phyloP scores from a whole-genome alignment of 2,797 vertebrate species.

The Pangasius larnaudii region DNA sequence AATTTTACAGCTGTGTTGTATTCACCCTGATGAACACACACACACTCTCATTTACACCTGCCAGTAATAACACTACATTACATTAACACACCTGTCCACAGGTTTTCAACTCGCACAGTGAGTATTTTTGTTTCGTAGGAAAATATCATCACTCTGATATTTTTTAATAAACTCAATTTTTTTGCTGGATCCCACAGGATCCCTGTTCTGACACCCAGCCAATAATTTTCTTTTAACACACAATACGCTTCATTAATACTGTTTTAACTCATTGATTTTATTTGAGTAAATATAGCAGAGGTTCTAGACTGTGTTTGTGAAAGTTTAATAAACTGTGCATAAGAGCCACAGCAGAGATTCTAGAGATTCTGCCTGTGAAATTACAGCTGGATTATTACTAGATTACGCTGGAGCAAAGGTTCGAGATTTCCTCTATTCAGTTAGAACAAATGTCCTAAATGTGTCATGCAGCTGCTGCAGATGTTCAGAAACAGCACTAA shows the following conservation, averaged over 20 bases:
- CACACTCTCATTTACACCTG: slow-evolving; percentile 32
- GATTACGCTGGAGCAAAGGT: neutral
- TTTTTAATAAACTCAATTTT: too few relatives aligned
- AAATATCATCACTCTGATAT: neutral
- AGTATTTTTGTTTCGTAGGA: neutral
- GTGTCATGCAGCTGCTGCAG: neutral
- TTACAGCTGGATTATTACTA: neutral
- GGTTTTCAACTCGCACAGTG: too few relatives aligned
- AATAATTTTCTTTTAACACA: slow-evolving; percentile 15
- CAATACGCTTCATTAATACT: neutral
- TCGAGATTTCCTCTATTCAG: neutral
- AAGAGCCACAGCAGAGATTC: neutral
- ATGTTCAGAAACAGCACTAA: neutral
- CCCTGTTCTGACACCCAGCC: neutral
- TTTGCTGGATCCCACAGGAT: neutral
- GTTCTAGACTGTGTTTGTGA: neutral
- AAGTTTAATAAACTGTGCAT: neutral
- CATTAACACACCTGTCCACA: neutral
- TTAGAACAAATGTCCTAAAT: neutral
- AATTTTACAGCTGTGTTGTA: slow-evolving; percentile 38
- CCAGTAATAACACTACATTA: neutral
- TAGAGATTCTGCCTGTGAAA: neutral
- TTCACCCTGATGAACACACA: neutral
- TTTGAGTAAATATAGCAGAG: too few relatives aligned
- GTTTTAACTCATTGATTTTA: neutral